A percentile compares a stretch with the other conserved stretches of the same genome.
Conservation (phyloP, 1,140 invertebrate genomes). For the Thereuonema tuberculata region DNA sequence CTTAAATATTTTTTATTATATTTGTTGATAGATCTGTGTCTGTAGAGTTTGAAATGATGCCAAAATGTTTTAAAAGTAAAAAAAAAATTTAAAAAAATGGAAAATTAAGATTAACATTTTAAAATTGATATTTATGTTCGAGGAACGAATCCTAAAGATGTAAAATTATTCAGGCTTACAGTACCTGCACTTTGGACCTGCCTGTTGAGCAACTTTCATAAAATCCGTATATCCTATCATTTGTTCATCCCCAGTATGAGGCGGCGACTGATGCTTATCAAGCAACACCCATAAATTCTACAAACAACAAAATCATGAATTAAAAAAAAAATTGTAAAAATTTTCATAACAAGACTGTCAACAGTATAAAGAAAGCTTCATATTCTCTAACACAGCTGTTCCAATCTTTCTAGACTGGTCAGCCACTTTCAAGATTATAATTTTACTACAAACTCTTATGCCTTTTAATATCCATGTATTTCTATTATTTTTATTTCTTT, state of each 20-base stretch:
- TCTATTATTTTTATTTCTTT: not conserved
- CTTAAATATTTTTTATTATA: too few relatives aligned
- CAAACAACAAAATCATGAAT: constrained; percentile 14
- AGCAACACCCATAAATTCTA: constrained; percentile 62
- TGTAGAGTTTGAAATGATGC: too few relatives aligned
- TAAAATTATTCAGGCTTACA: constrained; percentile 9
- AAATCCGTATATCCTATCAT: constrained; percentile 76
- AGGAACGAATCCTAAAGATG: constrained; percentile 1
- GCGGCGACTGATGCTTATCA: constrained; percentile 60
- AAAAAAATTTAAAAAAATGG: too few relatives aligned
- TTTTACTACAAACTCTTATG: too few relatives aligned
- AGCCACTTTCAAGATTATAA: too few relatives aligned
- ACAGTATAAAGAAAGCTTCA: constrained; percentile 1
- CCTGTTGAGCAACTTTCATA: constrained; percentile 48
- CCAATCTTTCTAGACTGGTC: too few relatives aligned
- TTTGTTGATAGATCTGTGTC: too few relatives aligned
- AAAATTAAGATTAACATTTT: too few relatives aligned
- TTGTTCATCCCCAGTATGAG: constrained; percentile 53
- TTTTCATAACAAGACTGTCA: not conserved
- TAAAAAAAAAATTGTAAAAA: not conserved
- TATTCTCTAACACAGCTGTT: too few relatives aligned
- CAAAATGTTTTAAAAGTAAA: too few relatives aligned
- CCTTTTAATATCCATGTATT: not conserved
- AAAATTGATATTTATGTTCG: too few relatives aligned
- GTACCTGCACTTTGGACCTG: constrained; percentile 53